phyloP scores from a whole-genome alignment of 2,113 vertebrate genomes.

The Ammodytes dubius region DNA sequence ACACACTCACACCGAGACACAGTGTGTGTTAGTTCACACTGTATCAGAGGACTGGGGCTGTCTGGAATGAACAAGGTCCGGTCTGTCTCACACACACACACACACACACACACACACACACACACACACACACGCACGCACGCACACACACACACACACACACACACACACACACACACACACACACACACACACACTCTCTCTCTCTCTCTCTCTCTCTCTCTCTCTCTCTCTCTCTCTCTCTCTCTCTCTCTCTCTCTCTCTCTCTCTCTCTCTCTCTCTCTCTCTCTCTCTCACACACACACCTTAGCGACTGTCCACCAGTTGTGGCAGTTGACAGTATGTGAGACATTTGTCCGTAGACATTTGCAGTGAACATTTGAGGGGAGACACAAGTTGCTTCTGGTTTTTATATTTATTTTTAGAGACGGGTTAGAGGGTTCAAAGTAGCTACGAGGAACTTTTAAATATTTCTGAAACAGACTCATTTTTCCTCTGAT shows the following conservation, averaged over 20 bases:
- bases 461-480: too few relatives aligned
- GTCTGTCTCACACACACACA: constrained; percentile 47
- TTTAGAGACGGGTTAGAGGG: too few relatives aligned
- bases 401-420: too few relatives aligned
- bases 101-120: constrained; percentile 40
- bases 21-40: constrained; percentile 32
- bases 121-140: constrained; percentile 19
- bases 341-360: constrained; percentile 50
- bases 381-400: background rate
- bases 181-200: background rate
- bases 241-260: too few relatives aligned
- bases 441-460: too few relatives aligned
- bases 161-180: too few relatives aligned
- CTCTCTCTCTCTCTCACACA: background rate
- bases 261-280: too few relatives aligned
- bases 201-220: too few relatives aligned
- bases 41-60: constrained; percentile 50
- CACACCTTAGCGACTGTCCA: constrained; percentile 41
- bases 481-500: too few relatives aligned
- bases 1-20: constrained; percentile 2
- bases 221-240: too few relatives aligned
- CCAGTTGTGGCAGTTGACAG: constrained; percentile 65
- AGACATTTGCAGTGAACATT: constrained; percentile 47
- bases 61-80: constrained; percentile 65
- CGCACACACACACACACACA: too few relatives aligned